These are phyloP conservation scores for Lordiphosa stackelbergi DNA, from an alignment of 1,140 invertebrate species.

Conservation along the genomic window DNA sequence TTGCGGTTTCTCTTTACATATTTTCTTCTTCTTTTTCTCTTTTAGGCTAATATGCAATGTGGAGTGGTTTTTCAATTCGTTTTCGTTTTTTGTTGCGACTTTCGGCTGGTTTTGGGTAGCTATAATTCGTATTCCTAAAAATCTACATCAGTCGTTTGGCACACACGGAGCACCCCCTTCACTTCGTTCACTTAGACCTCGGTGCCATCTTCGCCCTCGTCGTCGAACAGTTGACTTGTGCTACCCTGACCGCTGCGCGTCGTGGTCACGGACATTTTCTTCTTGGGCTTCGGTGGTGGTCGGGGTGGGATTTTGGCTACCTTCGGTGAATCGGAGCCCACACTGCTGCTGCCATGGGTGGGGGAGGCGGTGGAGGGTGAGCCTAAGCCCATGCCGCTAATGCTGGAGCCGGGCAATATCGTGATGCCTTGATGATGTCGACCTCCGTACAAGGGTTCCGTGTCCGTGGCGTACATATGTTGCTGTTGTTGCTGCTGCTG, in stretches of 20 bases:
- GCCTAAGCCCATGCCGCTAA: slow-evolving; percentile 35
- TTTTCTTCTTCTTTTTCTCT: slow-evolving; percentile 16
- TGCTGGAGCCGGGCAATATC: slow-evolving; percentile 56
- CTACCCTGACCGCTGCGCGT: slow-evolving; percentile 78
- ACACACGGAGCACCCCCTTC: slow-evolving; percentile 52
- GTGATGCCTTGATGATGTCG: slow-evolving; percentile 47
- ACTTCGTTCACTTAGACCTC: slow-evolving; percentile 81
- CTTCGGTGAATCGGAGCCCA: slow-evolving; percentile 72
- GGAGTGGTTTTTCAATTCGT: slow-evolving; percentile 10
- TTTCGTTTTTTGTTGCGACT: slow-evolving; percentile 7
- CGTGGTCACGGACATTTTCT: slow-evolving; percentile 80
- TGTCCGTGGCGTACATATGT: slow-evolving; percentile 47
- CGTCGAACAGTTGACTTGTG: slow-evolving; percentile 85
- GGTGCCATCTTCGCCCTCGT: slow-evolving; percentile 91
- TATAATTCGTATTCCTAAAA: slow-evolving; percentile 62
- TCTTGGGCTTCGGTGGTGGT: slow-evolving; percentile 88
- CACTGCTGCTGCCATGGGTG: slow-evolving; percentile 23
- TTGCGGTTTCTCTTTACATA: slow-evolving; percentile 43
- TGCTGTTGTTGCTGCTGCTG: slow-evolving; percentile 48
- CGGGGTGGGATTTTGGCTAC: slow-evolving; percentile 85
- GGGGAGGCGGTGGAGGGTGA: slow-evolving; percentile 14
- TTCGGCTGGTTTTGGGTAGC: slow-evolving; percentile 13
- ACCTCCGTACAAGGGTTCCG: slow-evolving; percentile 61
- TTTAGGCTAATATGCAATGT: slow-evolving; percentile 13
- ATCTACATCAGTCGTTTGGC: slow-evolving; percentile 77